Conservation (phyloP, 2,797 vertebrate species). For the Kryptolebias ocellatus region DNA sequence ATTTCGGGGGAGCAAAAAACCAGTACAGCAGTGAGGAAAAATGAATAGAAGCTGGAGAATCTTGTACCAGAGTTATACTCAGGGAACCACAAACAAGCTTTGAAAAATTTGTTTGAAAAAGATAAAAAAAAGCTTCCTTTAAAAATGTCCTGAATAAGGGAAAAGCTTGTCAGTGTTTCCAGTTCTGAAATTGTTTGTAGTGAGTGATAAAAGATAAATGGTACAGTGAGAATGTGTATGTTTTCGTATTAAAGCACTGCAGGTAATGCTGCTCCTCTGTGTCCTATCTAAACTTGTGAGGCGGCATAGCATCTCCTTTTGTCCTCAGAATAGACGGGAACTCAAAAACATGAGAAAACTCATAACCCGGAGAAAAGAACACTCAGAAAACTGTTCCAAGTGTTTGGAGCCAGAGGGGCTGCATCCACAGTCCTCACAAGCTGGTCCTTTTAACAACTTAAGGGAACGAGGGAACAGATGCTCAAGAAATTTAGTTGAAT, state of each 20-base stretch:
- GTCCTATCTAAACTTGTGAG: constrained; percentile 20
- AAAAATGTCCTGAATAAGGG: constrained; percentile 16
- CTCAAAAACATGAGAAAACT: constrained; percentile 35
- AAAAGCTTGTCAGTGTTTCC: constrained; percentile 12
- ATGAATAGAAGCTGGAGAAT: constrained; percentile 10
- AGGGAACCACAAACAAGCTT: constrained; percentile 1
- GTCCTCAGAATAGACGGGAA: constrained; percentile 34
- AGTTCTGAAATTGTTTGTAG: constrained; percentile 25
- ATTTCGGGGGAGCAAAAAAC: neutral
- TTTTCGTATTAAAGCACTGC: constrained; percentile 38
- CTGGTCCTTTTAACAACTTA: neutral
- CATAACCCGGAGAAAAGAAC: constrained; percentile 27
- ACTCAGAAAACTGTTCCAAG: neutral
- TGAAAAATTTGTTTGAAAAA: constrained; percentile 27
- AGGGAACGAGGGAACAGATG: constrained; percentile 2
- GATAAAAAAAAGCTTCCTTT: constrained; percentile 16
- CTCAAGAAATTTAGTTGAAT: neutral
- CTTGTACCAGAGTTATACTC: constrained; percentile 11
- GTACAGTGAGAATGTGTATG: constrained; percentile 4
- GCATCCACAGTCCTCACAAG: neutral
- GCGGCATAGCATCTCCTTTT: constrained; percentile 26
- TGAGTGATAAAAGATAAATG: constrained; percentile 42
- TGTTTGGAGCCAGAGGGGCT: constrained; percentile 4
- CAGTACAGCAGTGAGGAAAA: constrained; percentile 17
- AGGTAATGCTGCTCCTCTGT: constrained; percentile 19